These are phyloP conservation scores for Eumaeus atala DNA, from an alignment of 1,140 invertebrate genomes.

Conservation along the genomic window DNA sequence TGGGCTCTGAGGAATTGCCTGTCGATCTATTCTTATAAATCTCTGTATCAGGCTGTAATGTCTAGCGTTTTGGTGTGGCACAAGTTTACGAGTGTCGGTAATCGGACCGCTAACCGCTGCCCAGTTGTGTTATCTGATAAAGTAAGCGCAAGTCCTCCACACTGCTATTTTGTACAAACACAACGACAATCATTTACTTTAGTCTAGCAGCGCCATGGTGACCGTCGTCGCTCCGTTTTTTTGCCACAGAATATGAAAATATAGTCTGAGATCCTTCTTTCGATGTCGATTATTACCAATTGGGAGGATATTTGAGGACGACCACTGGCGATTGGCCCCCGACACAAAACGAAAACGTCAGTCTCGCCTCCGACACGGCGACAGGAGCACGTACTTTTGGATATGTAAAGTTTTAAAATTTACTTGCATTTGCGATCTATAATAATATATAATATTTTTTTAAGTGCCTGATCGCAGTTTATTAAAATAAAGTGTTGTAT, in stretches of 20 bases:
- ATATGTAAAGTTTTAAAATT: neutral
- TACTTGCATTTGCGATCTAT: neutral
- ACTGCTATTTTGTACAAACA: too few relatives aligned
- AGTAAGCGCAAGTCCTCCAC: too few relatives aligned
- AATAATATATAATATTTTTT: neutral
- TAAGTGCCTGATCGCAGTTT: neutral
- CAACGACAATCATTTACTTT: too few relatives aligned
- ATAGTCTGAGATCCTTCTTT: neutral
- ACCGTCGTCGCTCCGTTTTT: too few relatives aligned
- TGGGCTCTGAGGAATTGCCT: too few relatives aligned
- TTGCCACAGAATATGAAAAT: neutral
- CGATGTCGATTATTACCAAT: neutral
- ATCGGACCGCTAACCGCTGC: neutral
- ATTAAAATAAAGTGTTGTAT: too few relatives aligned
- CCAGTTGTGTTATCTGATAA: slow-evolving; percentile 3
- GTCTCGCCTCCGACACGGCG: slow-evolving; percentile 1
- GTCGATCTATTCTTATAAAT: too few relatives aligned
- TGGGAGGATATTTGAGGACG: slow-evolving; percentile 5
- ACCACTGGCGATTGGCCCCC: neutral
- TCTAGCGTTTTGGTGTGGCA: too few relatives aligned
- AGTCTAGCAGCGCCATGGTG: neutral
- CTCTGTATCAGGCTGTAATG: too few relatives aligned
- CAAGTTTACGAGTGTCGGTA: slow-evolving; percentile 4
- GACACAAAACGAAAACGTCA: neutral
- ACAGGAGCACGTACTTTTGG: neutral